Evolutionary conservation across 2,888 invertebrate genomes (phyloP), one percentile per base, ranked within the genome.

Genomic region (Abscondita cerata): DNA sequence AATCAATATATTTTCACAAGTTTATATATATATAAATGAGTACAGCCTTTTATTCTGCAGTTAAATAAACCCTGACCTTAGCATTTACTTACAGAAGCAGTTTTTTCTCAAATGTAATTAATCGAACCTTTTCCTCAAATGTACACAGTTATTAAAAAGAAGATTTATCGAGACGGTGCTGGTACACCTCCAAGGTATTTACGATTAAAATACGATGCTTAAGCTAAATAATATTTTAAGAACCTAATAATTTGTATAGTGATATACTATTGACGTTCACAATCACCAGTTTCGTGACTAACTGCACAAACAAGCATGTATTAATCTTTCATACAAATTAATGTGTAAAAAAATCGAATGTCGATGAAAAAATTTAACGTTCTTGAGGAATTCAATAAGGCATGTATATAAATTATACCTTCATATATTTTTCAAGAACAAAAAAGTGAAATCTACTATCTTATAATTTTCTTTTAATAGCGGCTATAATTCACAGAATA

Each of bases 401-500:
- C 15, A 44, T 18, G 44, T 44, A 19, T 44, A 44, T 44, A 44
- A 44, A 44, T 44, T 44, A 44, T 44, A 18, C 44, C 44, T 44
- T 44, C 44, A 44, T 44, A 44, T 19, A 44, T 44, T 44, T n/a
- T 44, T 44, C 44, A 44, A 19, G 18, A 44, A 44, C 44, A 44
- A 44, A 44, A 44, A 44, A 44, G 18, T 44, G 44, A 44, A 44
- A 44, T 44, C 8, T 19, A 19, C 44, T 44, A 18, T 48, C 48
- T 33, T 48, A 48, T 33, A 33, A 44, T 62, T 54, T 52, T 38
- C 40, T 59, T 41, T 57, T 62, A 59, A 62, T 61, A 52, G 46
- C 44, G 52, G 63, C 53, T 58, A 66, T 66, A 64, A 66, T 59
- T 64, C 62, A 62, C 52, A 59, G 55, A 33, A 64, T 52, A 51